These are phyloP conservation scores for Disparrhopalites patrizii DNA, from an alignment of 2,888 invertebrate genomes.

Conservation along the genomic window DNA sequence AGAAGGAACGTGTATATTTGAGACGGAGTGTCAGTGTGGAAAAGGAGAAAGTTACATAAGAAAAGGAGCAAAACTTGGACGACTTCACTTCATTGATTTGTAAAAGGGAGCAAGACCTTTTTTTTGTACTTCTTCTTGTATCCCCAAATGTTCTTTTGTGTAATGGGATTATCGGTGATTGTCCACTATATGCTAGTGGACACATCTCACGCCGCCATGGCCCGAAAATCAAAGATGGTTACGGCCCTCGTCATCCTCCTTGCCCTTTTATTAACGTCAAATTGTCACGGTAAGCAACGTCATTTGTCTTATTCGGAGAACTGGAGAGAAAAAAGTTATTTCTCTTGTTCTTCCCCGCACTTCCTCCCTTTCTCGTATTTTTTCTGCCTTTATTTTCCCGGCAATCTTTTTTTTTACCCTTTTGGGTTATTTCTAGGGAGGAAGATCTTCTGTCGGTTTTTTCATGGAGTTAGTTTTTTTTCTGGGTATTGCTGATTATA, in stretches of 20 bases:
- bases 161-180: conserved; percentile 45
- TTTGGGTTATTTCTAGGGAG: too few relatives aligned
- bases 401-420: too few relatives aligned
- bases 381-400: too few relatives aligned
- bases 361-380: not conserved
- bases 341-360: not conserved
- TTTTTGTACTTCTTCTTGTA: too few relatives aligned
- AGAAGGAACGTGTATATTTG: too few relatives aligned
- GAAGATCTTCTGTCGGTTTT: too few relatives aligned
- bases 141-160: conserved; percentile 39
- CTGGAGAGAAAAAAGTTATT: not conserved
- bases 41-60: too few relatives aligned
- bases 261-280: conserved; percentile 44
- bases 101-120: not conserved
- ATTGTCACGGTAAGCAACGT: conserved; percentile 46
- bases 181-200: conserved; percentile 32
- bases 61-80: not conserved
- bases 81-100: not conserved
- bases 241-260: conserved; percentile 44
- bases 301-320: not conserved
- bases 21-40: too few relatives aligned
- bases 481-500: too few relatives aligned
- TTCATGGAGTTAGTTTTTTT: too few relatives aligned
- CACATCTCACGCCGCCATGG: conserved; percentile 32
- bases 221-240: conserved; percentile 40